phyloP scores from a whole-genome alignment of 2,113 vertebrate genomes.

The Myiopsitta monachus region DNA sequence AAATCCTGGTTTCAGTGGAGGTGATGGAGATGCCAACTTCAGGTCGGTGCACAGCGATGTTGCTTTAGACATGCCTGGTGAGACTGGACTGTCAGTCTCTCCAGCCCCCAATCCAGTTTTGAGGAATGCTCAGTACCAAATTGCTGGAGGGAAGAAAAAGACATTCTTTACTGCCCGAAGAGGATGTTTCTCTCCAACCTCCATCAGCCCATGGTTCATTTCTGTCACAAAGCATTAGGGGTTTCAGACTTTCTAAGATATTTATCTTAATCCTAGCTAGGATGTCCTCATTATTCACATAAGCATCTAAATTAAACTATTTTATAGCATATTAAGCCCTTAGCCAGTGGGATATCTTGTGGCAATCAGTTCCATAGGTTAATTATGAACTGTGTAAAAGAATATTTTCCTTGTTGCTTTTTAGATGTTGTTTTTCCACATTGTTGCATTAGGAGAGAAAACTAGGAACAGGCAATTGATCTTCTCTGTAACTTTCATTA shows the following conservation, averaged over 20 bases:
- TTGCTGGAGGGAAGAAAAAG: background rate
- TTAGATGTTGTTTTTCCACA: conserved; percentile 24
- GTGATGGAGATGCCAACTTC: background rate
- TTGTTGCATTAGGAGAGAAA: background rate
- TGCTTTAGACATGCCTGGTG: background rate
- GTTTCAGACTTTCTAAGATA: conserved; percentile 37
- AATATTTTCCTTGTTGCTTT: conserved; percentile 25
- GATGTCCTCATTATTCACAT: conserved; percentile 62
- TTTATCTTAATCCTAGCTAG: conserved; percentile 46
- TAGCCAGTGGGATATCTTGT: conserved; percentile 51
- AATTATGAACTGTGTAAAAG: conserved; percentile 52
- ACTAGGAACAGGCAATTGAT: conserved; percentile 7
- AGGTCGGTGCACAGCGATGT: background rate
- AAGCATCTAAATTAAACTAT: conserved; percentile 51
- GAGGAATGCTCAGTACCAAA: background rate
- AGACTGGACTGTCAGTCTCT: background rate
- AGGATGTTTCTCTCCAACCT: conserved; percentile 6
- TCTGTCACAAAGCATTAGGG: conserved; percentile 54
- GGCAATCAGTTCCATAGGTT: conserved; percentile 50
- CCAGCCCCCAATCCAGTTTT: background rate
- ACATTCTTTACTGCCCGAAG: background rate
- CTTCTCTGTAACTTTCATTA: conserved; percentile 34
- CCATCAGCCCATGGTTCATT: conserved; percentile 19
- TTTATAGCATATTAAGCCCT: conserved; percentile 51
- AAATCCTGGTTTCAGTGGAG: background rate